Evolutionary conservation across 2,888 invertebrate species (phyloP).

Genomic region (Halictus quadricinctus): DNA sequence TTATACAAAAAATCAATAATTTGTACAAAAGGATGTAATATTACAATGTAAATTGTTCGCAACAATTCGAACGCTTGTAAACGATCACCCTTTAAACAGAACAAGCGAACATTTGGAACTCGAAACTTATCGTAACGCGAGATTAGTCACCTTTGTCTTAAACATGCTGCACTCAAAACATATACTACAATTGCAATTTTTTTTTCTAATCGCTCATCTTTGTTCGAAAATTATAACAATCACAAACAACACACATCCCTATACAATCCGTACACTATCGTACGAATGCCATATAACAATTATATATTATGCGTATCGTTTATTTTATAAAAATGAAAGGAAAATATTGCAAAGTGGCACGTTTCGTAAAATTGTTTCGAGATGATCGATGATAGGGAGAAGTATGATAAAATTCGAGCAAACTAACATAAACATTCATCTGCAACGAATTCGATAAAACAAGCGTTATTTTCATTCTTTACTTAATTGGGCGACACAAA

Average conservation of each 20-base stretch:
- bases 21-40: conserved; percentile 76
- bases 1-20: conserved; percentile 73
- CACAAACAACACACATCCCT: conserved; percentile 39
- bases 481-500: conserved; percentile 22
- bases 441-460: conserved; percentile 39
- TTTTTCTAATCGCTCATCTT: conserved; percentile 23
- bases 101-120: conserved; percentile 42
- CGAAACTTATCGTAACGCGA: conserved; percentile 27
- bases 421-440: conserved; percentile 43
- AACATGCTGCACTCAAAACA: conserved; percentile 8
- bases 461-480: conserved; percentile 32
- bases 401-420: conserved; percentile 38
- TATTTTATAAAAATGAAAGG: conserved; percentile 36
- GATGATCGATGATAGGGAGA: conserved; percentile 52
- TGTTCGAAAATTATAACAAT: conserved; percentile 31
- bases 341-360: conserved; percentile 49
- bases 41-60: conserved; percentile 52
- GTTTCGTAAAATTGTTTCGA: conserved; percentile 32
- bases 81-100: conserved; percentile 47
- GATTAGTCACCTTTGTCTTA: conserved; percentile 32
- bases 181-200: conserved; percentile 23
- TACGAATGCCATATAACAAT: conserved; percentile 44
- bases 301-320: conserved; percentile 60
- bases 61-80: conserved; percentile 49
- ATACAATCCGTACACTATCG: conserved; percentile 30